These are phyloP conservation scores for Diprion similis DNA, from an alignment of 1,140 invertebrate species.

Conservation along the genomic window DNA sequence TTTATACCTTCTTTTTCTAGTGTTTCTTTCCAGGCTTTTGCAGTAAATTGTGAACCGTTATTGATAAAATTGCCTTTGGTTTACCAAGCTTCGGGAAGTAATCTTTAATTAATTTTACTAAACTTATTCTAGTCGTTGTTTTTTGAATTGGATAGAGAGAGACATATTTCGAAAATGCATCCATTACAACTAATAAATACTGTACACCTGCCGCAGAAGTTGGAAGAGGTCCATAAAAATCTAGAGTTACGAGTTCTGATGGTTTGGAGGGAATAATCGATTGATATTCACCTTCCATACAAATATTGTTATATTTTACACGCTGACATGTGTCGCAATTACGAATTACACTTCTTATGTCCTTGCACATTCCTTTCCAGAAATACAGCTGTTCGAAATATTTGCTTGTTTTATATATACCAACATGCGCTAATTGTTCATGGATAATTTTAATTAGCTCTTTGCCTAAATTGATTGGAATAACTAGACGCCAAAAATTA, in stretches of 20 bases:
- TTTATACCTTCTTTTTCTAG: constrained; percentile 22
- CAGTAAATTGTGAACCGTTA: constrained; percentile 28
- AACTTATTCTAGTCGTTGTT: constrained; percentile 32
- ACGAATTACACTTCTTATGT: constrained; percentile 20
- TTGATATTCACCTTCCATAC: constrained; percentile 20
- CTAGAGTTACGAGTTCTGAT: constrained; percentile 27
- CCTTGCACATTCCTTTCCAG: constrained; percentile 23
- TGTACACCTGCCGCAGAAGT: constrained; percentile 20
- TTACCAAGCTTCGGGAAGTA: constrained; percentile 30
- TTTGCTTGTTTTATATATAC: constrained; percentile 23
- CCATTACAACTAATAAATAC: constrained; percentile 31
- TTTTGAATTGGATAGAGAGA: constrained; percentile 35
- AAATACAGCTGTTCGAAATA: constrained; percentile 23
- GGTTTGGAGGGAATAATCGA: constrained; percentile 14
- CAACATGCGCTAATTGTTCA: constrained; percentile 23
- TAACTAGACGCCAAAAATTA: background rate
- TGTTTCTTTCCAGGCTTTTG: constrained; percentile 13
- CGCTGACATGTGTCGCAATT: constrained; percentile 30
- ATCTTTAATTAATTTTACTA: constrained; percentile 25
- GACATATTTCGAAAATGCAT: constrained; percentile 38
- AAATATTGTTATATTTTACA: constrained; percentile 25
- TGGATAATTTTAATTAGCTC: constrained; percentile 6
- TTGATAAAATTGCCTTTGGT: constrained; percentile 23
- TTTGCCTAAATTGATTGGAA: background rate
- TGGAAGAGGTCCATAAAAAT: constrained; percentile 32